Conservation (phyloP, 2,113 vertebrate genomes). For the Shinisaurus crocodilurus region DNA sequence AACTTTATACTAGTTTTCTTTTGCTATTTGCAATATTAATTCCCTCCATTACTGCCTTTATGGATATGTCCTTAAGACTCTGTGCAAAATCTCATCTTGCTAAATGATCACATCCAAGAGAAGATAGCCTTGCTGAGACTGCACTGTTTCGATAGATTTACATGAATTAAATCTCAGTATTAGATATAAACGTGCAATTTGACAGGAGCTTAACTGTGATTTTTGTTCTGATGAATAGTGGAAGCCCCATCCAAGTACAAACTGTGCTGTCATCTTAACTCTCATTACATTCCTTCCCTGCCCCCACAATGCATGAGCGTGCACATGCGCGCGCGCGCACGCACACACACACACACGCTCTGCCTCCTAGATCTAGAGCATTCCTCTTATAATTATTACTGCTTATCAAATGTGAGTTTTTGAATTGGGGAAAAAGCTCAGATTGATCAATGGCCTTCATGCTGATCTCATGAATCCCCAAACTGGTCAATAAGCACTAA, state of each 20-base stretch:
- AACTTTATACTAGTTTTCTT: not conserved
- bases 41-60: not conserved
- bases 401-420: not conserved
- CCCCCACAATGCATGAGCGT: too few relatives aligned
- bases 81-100: not conserved
- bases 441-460: not conserved
- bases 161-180: not conserved
- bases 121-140: not conserved
- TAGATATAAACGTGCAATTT: constrained; percentile 10
- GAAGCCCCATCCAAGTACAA: constrained; percentile 33
- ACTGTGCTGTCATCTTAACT: constrained; percentile 4
- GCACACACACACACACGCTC: not conserved
- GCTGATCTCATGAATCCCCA: not conserved
- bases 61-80: not conserved
- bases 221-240: constrained; percentile 33
- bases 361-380: not conserved
- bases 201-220: constrained; percentile 21
- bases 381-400: not conserved
- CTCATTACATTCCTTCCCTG: not conserved
- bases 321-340: too few relatives aligned
- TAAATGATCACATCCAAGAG: constrained; percentile 1
- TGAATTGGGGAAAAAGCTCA: not conserved
- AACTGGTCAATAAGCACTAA: not conserved
- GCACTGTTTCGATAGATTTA: constrained; percentile 26
- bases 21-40: not conserved